Conservation (phyloP, 1,140 invertebrate species). For the Parasteatoda tepidariorum region DNA sequence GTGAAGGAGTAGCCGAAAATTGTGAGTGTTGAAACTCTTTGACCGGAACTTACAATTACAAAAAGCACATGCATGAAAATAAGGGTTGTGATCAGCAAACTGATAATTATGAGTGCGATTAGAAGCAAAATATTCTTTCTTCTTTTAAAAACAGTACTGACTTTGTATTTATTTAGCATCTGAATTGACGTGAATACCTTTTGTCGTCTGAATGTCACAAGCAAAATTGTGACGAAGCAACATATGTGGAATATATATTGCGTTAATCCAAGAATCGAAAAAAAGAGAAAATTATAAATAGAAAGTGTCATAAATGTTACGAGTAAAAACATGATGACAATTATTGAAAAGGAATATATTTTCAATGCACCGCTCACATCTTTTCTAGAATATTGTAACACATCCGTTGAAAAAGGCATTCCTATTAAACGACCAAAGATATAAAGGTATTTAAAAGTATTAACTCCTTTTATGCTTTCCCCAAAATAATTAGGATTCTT, state of each 20-base stretch:
- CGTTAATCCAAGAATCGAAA: not conserved
- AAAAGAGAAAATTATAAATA: not conserved
- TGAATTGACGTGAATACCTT: not conserved
- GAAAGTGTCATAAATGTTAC: not conserved
- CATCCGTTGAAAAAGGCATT: not conserved
- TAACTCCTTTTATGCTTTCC: too few species aligned
- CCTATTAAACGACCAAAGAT: not conserved
- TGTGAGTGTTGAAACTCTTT: not conserved
- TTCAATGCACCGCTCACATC: not conserved
- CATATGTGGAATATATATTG: not conserved
- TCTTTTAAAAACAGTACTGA: not conserved
- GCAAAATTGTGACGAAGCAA: not conserved
- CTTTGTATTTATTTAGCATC: not conserved
- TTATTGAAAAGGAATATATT: not conserved
- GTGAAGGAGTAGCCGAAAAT: not conserved
- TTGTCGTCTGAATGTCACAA: not conserved
- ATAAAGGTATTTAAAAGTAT: not conserved
- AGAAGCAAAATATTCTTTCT: not conserved
- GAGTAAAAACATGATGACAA: not conserved
- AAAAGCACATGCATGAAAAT: not conserved
- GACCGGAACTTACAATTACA: not conserved
- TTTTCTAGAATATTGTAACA: not conserved
- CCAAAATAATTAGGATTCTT: too few species aligned
- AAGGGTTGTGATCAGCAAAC: not conserved
- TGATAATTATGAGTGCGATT: not conserved